Evolutionary conservation across 2,113 vertebrate genomes (phyloP).

Genomic region (Centropus unirufus): DNA sequence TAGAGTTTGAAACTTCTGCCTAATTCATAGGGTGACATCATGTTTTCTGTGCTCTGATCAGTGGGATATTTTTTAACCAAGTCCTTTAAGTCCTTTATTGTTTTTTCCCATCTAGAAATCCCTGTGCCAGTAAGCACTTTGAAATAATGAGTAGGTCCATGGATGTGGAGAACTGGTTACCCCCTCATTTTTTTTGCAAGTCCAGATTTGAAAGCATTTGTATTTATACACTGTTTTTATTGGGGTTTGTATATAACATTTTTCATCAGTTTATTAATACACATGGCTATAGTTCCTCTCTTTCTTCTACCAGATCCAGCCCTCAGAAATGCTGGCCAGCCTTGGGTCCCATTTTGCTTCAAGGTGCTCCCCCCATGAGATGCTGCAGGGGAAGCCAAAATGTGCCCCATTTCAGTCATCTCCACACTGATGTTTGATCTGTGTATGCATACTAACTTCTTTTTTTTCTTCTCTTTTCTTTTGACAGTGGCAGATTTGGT

Average conservation of each 20-base stretch:
- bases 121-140: not conserved
- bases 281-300: fast-evolving
- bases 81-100: not conserved
- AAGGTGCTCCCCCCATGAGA: not conserved
- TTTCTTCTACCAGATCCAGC: not conserved
- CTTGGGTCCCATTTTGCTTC: not conserved
- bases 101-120: not conserved
- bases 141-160: not conserved
- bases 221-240: not conserved
- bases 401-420: not conserved
- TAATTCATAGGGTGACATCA: not conserved
- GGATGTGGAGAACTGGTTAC: not conserved
- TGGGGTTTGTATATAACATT: not conserved
- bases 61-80: conserved; percentile 14
- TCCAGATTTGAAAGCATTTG: fast-evolving
- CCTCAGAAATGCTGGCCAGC: not conserved
- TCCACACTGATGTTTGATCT: fast-evolving
- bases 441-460: not conserved
- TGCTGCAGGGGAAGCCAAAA: not conserved
- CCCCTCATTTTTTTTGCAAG: not conserved
- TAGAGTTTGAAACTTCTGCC: not conserved
- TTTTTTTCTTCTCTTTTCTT: conserved; percentile 26
- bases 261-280: not conserved
- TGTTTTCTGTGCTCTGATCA: not conserved
- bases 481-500: conserved; percentile 75